Evolutionary conservation across 2,888 invertebrate species (phyloP).

Genomic region (Leptothorax acervorum): DNA sequence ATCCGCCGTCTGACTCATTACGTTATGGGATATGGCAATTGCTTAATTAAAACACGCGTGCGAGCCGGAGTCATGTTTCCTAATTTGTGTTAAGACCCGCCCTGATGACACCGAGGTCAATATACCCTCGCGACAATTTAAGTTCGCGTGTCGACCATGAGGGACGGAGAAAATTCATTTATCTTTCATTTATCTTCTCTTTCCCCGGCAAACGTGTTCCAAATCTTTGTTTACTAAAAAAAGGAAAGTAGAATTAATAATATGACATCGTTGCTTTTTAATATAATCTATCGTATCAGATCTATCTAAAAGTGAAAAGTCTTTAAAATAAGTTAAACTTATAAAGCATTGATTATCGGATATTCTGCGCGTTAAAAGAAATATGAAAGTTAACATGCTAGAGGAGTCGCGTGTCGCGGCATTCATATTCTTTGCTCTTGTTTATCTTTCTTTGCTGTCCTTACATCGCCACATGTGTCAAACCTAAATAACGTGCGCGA

Average conservation of each 20-base stretch:
- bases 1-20: conserved; percentile 65
- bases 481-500: conserved; percentile 46
- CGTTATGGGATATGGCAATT: conserved; percentile 71
- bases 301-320: neutral
- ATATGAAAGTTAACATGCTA: neutral
- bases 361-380: neutral
- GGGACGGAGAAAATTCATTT: neutral
- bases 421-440: conserved; percentile 29
- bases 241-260: neutral
- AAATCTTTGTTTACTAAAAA: conserved; percentile 6
- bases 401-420: neutral
- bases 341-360: neutral
- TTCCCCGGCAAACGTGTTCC: neutral
- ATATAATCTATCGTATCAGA: neutral
- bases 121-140: conserved; percentile 56
- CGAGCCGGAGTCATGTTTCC: conserved; percentile 77
- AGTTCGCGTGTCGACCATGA: conserved; percentile 1
- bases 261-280: neutral
- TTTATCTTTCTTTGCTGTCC: conserved; percentile 29
- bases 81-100: conserved; percentile 80
- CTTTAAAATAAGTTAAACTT: neutral
- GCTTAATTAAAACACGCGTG: conserved; percentile 79
- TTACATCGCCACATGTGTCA: conserved; percentile 36
- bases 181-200: neutral
- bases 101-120: conserved; percentile 66